A percentile compares a stretch with the other conserved stretches of the same genome.
phyloP scores from a whole-genome alignment of 2,797 vertebrate genomes.

The Staurois parvus region DNA sequence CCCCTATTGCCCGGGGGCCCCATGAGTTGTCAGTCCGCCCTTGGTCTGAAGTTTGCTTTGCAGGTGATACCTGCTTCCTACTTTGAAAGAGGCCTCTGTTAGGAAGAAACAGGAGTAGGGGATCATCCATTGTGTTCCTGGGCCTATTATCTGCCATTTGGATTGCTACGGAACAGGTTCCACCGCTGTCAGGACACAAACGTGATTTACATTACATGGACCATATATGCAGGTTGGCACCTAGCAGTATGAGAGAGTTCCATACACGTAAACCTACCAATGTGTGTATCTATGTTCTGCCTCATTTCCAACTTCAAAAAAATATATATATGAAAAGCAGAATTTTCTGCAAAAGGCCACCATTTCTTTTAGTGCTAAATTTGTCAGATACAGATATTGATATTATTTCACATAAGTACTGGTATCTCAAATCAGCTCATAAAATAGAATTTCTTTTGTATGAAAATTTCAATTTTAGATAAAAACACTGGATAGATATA shows the following conservation, averaged over 20 bases:
- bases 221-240: background rate
- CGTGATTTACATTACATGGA: background rate
- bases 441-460: constrained; percentile 60
- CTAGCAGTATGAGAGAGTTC: constrained; percentile 2
- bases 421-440: constrained; percentile 56
- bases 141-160: background rate
- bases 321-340: constrained; percentile 38
- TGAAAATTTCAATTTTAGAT: constrained; percentile 53
- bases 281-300: background rate
- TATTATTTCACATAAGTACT: constrained; percentile 38
- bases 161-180: background rate
- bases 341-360: constrained; percentile 59
- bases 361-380: constrained; percentile 55
- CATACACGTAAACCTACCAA: background rate
- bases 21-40: too few species aligned
- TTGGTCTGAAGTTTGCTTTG: background rate
- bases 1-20: too few species aligned
- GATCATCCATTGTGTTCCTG: background rate
- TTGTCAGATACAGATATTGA: constrained; percentile 35
- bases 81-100: too few species aligned
- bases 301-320: constrained; percentile 15
- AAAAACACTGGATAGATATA: constrained; percentile 52
- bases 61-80: background rate
- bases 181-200: background rate
- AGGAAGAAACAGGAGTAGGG: too few species aligned